Conservation (phyloP, 2,888 invertebrate species). For the Amphipoea oculea region DNA sequence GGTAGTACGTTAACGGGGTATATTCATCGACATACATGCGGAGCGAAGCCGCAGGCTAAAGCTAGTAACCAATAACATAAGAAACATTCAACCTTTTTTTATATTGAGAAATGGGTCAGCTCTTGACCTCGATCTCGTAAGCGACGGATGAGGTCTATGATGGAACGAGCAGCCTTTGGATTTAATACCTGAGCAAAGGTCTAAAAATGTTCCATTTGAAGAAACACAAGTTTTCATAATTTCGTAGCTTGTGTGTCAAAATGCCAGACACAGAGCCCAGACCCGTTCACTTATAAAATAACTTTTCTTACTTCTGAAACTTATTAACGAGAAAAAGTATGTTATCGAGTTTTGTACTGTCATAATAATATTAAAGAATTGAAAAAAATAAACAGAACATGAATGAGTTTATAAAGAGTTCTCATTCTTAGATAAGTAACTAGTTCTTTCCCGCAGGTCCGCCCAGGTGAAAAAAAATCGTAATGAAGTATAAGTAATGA, state of each 20-base stretch:
- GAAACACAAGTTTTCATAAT: constrained; percentile 10
- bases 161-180: background rate
- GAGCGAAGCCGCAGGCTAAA: background rate
- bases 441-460: background rate
- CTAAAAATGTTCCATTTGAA: constrained; percentile 14
- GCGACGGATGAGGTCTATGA: background rate
- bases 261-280: constrained; percentile 14
- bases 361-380: background rate
- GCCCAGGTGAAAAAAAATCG: too few species aligned
- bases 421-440: background rate
- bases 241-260: constrained; percentile 2
- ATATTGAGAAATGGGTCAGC: background rate
- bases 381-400: background rate
- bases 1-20: background rate
- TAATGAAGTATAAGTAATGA: too few species aligned
- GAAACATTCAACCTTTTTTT: background rate
- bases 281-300: constrained; percentile 21
- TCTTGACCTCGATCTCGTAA: background rate
- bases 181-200: background rate
- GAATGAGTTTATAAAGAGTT: background rate
- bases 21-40: background rate
- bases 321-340: constrained; percentile 41
- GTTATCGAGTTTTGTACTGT: constrained; percentile 7
- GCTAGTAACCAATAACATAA: background rate
- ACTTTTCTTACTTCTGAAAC: constrained; percentile 33